phyloP scores from a whole-genome alignment of 2,113 vertebrate genomes.

The Nyctibius bracteatus region DNA sequence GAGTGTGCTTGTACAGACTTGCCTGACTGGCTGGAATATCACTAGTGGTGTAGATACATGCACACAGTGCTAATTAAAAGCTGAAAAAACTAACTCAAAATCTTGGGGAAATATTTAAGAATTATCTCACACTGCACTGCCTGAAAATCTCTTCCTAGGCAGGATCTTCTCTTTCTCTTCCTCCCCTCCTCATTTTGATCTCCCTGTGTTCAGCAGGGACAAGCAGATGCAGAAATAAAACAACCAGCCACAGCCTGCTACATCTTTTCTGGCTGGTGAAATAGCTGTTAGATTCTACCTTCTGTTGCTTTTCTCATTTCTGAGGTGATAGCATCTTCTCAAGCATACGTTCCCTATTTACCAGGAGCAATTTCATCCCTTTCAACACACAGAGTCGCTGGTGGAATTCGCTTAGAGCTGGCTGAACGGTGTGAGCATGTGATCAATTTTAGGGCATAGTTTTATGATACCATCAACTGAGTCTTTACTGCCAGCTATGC shows the following conservation, averaged over 20 bases:
- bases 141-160: not conserved
- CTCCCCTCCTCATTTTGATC: not conserved
- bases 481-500: not conserved
- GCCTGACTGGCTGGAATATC: not conserved
- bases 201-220: not conserved
- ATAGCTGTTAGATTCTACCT: not conserved
- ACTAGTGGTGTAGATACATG: not conserved
- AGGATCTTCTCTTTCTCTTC: not conserved
- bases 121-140: not conserved
- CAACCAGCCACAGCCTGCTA: not conserved
- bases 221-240: not conserved
- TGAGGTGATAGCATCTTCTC: not conserved
- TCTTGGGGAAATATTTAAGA: not conserved
- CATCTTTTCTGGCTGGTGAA: not conserved
- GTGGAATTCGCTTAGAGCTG: not conserved
- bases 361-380: not conserved
- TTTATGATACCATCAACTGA: not conserved
- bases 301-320: not conserved
- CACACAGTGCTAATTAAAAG: not conserved
- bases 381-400: not conserved
- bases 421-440: not conserved
- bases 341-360: not conserved
- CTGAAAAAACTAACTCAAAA: conserved; percentile 15
- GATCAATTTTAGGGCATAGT: not conserved
- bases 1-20: not conserved